Percentiles rank a stretch among this genome's conserved stretches.
Conservation (phyloP, 2,113 vertebrate species). For the Anguilla rostrata region DNA sequence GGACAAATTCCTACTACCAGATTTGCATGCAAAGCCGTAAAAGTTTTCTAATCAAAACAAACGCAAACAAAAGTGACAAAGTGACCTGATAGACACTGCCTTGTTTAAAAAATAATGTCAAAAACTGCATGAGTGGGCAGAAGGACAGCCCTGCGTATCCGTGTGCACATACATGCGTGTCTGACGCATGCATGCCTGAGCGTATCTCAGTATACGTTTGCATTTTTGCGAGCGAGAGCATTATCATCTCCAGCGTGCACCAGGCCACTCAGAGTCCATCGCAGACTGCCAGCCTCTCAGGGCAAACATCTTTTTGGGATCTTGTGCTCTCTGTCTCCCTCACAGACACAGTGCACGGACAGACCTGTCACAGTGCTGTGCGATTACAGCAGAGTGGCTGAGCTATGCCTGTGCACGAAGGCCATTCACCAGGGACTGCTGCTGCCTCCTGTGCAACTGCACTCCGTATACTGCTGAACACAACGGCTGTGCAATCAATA, state of each 20-base stretch:
- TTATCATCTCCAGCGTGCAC: conserved; percentile 20
- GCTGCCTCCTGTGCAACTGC: too few species aligned
- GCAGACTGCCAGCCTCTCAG: conserved; percentile 27
- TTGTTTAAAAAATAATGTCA: background rate
- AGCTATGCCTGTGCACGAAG: background rate
- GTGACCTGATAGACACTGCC: background rate
- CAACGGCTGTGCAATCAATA: background rate
- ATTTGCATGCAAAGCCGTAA: background rate
- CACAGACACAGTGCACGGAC: background rate
- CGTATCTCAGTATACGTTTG: background rate
- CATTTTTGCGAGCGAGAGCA: background rate
- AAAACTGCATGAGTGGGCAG: background rate
- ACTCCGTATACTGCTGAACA: background rate
- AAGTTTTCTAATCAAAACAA: too few species aligned
- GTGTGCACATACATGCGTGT: background rate
- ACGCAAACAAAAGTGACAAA: too few species aligned
- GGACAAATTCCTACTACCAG: background rate
- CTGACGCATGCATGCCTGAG: background rate
- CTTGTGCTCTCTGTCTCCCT: conserved; percentile 18
- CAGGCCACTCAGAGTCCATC: conserved; percentile 56
- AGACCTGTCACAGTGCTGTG: background rate
- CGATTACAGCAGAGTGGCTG: background rate
- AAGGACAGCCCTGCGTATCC: background rate
- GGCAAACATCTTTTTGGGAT: background rate
- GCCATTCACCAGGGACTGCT: background rate